Base-by-base conservation (phyloP, 64 coral and sea anemone species). In the Actinia equina region DNA sequence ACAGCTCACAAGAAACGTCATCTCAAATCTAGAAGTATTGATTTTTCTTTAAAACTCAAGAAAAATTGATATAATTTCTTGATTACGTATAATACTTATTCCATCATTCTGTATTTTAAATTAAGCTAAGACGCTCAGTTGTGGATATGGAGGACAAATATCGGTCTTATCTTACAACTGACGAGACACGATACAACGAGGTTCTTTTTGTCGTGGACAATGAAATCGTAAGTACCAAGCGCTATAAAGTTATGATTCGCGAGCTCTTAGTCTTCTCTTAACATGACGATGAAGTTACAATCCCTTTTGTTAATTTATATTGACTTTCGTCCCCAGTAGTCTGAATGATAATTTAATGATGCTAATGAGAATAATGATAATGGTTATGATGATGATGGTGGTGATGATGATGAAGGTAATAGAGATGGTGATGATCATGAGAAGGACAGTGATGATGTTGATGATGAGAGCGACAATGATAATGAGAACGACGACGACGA, bases 101-200 rank as follows among this genome's bases (percentile, higher is more conserved):
- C 4, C 4, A 6, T 49, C 2, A 49, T 49, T 49, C 46, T 49
- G 46, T 27, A 22, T 65, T 65, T 65, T 65, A 30, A 89, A 60
- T 83, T 25, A 45, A 63, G 88, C 13, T 54, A 37, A 17, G 43
- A 83, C 64, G n/a, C 9, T 27, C 69, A 16, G 80, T 92, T 53
- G 83, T 83, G 43, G 59, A 87, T 52, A 70, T 87, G 49, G 90
- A 92, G 18, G 45, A 64, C 51, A 59, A 87, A n/a, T 92, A 92
- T 51, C 78, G 80, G 37, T 57, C 85, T 54, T 92, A 87, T 37
- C 49, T 92, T 19, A 87, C 85, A 58, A 92, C 90, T 16, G 77
- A 87, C 43, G 85, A 87, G 51, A 92, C 90, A 17, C 77, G 90
- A 44, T 92, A 92, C 65, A 92, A 82, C 17, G 90, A 92, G 22